Percentiles rank a stretch among this genome's conserved stretches.
Evolutionary conservation across 2,113 vertebrate genomes (phyloP).

Genomic region (Nycticryphes semicollaris): DNA sequence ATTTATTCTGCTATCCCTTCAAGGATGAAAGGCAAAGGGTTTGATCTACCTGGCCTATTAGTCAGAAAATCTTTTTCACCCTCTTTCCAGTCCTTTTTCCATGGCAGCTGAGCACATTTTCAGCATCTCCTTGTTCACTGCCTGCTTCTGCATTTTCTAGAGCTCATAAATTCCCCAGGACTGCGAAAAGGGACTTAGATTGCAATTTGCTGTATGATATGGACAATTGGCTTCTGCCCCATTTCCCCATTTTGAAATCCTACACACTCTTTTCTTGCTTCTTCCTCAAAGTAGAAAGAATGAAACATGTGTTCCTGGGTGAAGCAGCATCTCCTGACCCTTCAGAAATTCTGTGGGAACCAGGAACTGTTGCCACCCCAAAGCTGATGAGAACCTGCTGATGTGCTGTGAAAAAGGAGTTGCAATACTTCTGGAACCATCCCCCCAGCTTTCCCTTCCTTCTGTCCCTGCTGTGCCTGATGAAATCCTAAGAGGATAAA

Average conservation of each 20-base stretch:
- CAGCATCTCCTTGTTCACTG: not conserved
- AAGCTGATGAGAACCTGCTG: not conserved
- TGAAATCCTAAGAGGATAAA: not conserved
- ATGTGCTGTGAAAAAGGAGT: not conserved
- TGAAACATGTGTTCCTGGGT: not conserved
- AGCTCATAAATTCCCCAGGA: not conserved
- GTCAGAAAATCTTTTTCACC: not conserved
- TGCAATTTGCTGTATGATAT: not conserved
- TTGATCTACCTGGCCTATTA: not conserved
- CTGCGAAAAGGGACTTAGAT: too few species aligned
- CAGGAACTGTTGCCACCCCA: not conserved
- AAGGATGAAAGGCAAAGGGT: not conserved
- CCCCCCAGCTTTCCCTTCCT: not conserved
- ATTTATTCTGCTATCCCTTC: not conserved
- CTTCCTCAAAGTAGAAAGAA: not conserved
- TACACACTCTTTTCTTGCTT: not conserved
- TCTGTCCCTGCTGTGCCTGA: not conserved
- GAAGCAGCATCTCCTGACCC: not conserved
- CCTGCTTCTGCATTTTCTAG: not conserved
- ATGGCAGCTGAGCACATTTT: not conserved
- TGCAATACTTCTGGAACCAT: not conserved
- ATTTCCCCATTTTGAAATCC: not conserved
- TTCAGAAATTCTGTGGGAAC: not conserved
- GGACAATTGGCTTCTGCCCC: not conserved
- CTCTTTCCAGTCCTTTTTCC: not conserved